Evolutionary conservation across 2,797 vertebrate genomes (phyloP).

Genomic region (Sebastes hubbsi): DNA sequence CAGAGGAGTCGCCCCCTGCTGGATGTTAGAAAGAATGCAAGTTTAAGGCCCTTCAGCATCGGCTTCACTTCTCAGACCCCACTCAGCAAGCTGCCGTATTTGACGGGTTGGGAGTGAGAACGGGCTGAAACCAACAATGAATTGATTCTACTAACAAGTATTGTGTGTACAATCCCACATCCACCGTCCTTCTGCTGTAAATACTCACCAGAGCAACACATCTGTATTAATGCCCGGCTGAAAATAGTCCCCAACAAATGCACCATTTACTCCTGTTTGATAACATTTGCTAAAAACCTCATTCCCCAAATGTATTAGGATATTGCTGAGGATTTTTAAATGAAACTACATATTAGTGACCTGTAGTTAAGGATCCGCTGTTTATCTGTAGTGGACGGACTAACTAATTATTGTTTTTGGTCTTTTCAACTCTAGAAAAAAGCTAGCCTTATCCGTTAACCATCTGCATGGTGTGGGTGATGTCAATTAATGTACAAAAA

Average conservation of each 20-base stretch:
- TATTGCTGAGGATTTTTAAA: not conserved
- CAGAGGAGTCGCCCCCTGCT: too few species aligned
- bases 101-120: too few species aligned
- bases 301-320: not conserved
- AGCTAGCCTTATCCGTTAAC: not conserved
- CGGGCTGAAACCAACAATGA: too few species aligned
- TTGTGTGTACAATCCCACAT: too few species aligned
- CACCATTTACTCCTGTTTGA: not conserved
- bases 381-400: not conserved
- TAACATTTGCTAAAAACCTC: not conserved
- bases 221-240: too few species aligned
- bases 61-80: too few species aligned
- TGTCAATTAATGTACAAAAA: not conserved
- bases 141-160: too few species aligned
- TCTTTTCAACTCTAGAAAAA: not conserved
- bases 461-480: not conserved
- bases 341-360: not conserved
- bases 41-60: too few species aligned
- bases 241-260: too few species aligned
- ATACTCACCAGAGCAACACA: too few species aligned
- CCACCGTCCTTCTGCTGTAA: too few species aligned
- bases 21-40: accelerated
- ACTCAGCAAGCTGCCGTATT: too few species aligned
- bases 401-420: not conserved
- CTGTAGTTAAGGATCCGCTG: not conserved